Evolutionary conservation across 2,113 vertebrate genomes (phyloP), one percentile per base, ranked within the genome.

Genomic region (Willisornis vidua): DNA sequence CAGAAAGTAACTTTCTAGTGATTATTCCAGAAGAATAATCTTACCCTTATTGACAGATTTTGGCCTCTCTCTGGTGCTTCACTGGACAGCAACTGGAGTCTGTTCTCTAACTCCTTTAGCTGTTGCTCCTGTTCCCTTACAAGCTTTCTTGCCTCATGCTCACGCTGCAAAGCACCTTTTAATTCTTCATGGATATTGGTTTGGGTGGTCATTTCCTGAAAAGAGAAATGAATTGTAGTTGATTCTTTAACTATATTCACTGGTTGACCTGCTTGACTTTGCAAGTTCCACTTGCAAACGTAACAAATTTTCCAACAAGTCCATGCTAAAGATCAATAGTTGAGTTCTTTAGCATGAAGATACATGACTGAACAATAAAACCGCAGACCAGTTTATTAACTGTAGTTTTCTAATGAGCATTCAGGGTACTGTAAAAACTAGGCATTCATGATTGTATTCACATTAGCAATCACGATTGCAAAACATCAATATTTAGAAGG

Each of bases 61-160:
- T 97, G 94, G 78, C 87, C 97, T 94, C 95, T 98, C 77, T 98
- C 97, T 63, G 94, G 94, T 75, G 98, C 97, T 79, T 97, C 97
- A 37, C 58, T 84, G 72, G 98, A 90, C 79, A 97, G 97, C 75
- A 95, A 17, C 87, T 98, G 96, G 65, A 98, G 97, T 90, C 96
- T 97, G 10, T 94, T 95, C 72, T 97, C 98, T 92, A 99, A 96
- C 7, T 98, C 95, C 75, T 98, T 97, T 6, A 99, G 97, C 66
- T 97, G 97, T 7, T 95, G 89, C 2, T 97, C 97, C 62, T 99
- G 98, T 37, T 99, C 98, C 73, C 97, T 97, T 86, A 99, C 82
- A 17, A 99, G 98, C 72, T 95, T 37, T 97, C 98, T 98, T 10
- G 98, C 98, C 75, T 98, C 97, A 82, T 98, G 98, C 73, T 99